Conservation (phyloP, 2,888 invertebrate genomes). For the Masnerella sp. region DNA sequence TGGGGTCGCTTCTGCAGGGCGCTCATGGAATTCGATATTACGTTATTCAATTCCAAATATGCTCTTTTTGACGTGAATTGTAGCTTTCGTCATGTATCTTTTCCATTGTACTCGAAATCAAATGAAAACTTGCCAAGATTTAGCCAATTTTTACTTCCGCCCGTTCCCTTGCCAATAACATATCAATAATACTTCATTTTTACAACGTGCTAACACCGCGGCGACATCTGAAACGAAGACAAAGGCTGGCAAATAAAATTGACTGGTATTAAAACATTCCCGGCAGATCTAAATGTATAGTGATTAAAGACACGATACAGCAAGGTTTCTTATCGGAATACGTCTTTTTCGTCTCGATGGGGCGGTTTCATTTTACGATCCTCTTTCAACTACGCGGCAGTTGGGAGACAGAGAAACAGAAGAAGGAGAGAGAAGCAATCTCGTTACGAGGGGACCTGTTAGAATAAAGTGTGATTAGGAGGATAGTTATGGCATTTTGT, state of each 20-base stretch:
- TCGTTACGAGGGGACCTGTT: slow-evolving; percentile 73
- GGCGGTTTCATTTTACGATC: slow-evolving; percentile 73
- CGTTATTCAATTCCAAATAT: slow-evolving; percentile 71
- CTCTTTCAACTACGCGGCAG: slow-evolving; percentile 70
- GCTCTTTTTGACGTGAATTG: slow-evolving; percentile 62
- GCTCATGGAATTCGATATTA: slow-evolving; percentile 73
- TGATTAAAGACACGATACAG: slow-evolving; percentile 54
- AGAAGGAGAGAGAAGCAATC: slow-evolving; percentile 64
- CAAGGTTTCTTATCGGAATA: slow-evolving; percentile 66
- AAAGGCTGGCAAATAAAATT: slow-evolving; percentile 11
- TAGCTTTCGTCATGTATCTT: slow-evolving; percentile 47
- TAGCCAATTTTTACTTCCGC: slow-evolving; percentile 36
- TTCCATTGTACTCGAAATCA: slow-evolving; percentile 34
- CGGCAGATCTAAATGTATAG: slow-evolving; percentile 10
- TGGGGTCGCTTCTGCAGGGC: slow-evolving; percentile 62
- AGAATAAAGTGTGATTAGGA: slow-evolving; percentile 77
- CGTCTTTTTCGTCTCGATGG: slow-evolving; percentile 70
- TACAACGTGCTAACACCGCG: too few species aligned
- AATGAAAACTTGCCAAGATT: slow-evolving; percentile 43
- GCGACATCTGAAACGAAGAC: too few species aligned
- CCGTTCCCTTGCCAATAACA: too few species aligned
- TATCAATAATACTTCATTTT: too few species aligned
- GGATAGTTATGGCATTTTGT: slow-evolving; percentile 76
- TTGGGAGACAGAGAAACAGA: slow-evolving; percentile 63
- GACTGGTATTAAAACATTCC: slow-evolving; percentile 23